Base-by-base conservation (phyloP, 2,888 invertebrate genomes). In the Ophion costatus region DNA sequence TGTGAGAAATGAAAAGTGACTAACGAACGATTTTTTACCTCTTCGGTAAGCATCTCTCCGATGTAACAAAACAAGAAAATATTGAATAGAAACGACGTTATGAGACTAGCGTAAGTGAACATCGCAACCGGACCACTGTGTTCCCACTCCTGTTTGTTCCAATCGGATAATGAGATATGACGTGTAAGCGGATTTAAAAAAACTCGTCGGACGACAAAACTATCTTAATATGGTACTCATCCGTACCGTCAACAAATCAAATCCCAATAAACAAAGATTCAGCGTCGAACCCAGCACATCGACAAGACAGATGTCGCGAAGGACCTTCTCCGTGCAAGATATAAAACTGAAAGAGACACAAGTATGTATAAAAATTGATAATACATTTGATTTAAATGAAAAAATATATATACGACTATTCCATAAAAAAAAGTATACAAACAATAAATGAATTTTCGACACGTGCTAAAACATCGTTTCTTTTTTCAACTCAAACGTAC, bases 181-280 rank as follows among this genome's bases (percentile, higher is more conserved):
- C 22, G n/a, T 38, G n/a, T 76, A 69, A 20, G 5, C 33, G 11
- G 66, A 33, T 29, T 29, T 29, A 29, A 57, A 67, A 57, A 42
- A 38, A 38, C 1, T 38, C 1, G 9, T 7, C 38, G 5, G 38
- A 38, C 38, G 38, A 66, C 45, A 66, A 51, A 29, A 66, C 42
- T 66, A 80, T 59, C 24, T 63, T 14, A 14, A 74, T 24, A 59
- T 1, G n/a, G 11, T 10, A 29, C 57, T 20, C 5, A 17, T 33
- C 61, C 22, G 0, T 51, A 76, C 76, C 64, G 61, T 57, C n/a
- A 82, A 71, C n/a, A 71, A n/a, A 10, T 67, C 70, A 51, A 80
- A 89, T 33, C 87, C 89, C 6, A 88, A 63, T 10, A 88, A 56
- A 64, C 89, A 89, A 42, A 89, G 83, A 38, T 82, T 85, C 2